phyloP scores from a whole-genome alignment of 2,797 vertebrate genomes.

The Heterohyrax brucei region DNA sequence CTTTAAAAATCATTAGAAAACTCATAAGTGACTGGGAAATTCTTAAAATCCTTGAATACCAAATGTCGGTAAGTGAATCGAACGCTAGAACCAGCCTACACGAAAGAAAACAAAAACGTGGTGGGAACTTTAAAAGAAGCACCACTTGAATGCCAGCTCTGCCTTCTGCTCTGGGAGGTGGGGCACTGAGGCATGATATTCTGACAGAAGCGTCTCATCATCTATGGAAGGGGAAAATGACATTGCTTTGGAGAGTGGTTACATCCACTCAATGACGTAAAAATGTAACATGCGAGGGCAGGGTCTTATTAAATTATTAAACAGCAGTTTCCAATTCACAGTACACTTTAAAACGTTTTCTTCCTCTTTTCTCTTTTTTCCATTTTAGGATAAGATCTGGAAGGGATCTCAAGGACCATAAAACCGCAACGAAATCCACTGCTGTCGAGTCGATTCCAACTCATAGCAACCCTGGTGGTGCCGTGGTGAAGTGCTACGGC shows the following conservation, averaged over 20 bases:
- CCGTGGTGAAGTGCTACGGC: too few species aligned
- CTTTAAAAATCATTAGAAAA: conserved; percentile 23
- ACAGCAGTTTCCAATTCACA: not conserved
- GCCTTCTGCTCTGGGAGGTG: not conserved
- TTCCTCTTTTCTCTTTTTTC: too few species aligned
- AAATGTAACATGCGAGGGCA: not conserved
- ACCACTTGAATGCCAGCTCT: not conserved
- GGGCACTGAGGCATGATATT: not conserved
- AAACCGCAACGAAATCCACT: too few species aligned
- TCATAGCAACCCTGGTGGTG: too few species aligned
- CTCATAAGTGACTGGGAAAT: not conserved
- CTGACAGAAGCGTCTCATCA: not conserved
- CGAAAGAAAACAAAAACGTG: not conserved
- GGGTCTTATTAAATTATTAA: not conserved
- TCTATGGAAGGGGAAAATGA: not conserved
- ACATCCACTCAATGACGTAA: not conserved
- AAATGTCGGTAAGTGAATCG: conserved; percentile 16
- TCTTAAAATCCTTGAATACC: not conserved
- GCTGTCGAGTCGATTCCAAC: too few species aligned
- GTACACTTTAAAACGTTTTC: not conserved
- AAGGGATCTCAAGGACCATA: not conserved
- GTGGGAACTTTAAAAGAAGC: not conserved
- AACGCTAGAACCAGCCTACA: not conserved
- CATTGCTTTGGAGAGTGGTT: not conserved
- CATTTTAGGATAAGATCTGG: not conserved